Base-by-base conservation (phyloP, 92 coral and sea anemone species). In the Phenganax marumi region DNA sequence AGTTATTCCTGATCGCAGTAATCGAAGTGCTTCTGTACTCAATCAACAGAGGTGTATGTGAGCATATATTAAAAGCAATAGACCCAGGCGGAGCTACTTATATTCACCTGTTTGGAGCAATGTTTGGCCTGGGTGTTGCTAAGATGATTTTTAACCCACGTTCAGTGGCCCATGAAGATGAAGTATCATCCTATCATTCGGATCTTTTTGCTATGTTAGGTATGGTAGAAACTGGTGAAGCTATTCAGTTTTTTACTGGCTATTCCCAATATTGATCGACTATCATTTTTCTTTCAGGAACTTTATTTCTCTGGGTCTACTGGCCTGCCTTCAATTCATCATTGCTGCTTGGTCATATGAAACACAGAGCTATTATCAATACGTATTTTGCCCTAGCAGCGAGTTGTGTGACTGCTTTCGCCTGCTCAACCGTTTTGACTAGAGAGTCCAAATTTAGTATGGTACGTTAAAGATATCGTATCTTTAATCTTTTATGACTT, bases 251-350 rank as follows among this genome's bases (percentile, higher is more conserved):
- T 21, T 56, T 21, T 1, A 3, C 63, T 21, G 63, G n/a, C 3
- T 14, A 56, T 14, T 14, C 63, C 63, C 22, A 14, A 56, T 56
- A 56, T 56, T 56, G 63, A 21, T 14, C 3, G 63, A 21, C 1
- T 56, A 14, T 54, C 10, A 54, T 14, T 87, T 12, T 43, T 58
- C 21, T 33, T 48, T 3, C 68, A 93, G 97, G 97, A 46, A 90
- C 97, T 6, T 61, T 93, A 50, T 90, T 93, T 50, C 83, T 93
- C 11, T 93, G 97, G 97, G 93, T 93, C 0, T 93, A 91, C 80
- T 93, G 97, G 97, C 97, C 97, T 64, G 92, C 97, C 66, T 89
- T 93, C 53, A 93, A 93, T 87, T 91, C 91, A 4, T 86, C 89
- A 12, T 87, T 90, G 25, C 90, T 90, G 50, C 93, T 90, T 26